Percentiles rank a stretch among this genome's conserved stretches.
These are phyloP conservation scores for Microtus oregoni DNA, from an alignment of 2,113 vertebrate genomes.

Conservation along the genomic window DNA sequence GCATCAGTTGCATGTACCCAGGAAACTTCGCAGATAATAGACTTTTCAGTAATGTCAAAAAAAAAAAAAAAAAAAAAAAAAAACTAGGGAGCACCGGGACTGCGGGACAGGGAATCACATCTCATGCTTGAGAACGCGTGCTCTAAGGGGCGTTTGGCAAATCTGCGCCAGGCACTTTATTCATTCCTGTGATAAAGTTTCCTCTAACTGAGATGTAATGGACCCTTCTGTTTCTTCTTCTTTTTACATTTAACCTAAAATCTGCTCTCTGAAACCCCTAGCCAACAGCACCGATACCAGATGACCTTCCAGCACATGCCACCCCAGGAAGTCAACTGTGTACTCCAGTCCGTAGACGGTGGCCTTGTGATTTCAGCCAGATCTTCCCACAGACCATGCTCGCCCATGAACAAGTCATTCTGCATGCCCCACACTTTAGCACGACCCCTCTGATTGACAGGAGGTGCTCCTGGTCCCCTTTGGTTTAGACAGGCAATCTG, in stretches of 20 bases:
- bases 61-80: slow-evolving; percentile 66
- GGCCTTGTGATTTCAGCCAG: slow-evolving; percentile 40
- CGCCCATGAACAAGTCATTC: slow-evolving; percentile 31
- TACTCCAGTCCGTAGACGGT: background rate
- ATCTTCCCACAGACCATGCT: slow-evolving; percentile 5
- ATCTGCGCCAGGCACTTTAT: background rate
- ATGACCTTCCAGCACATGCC: background rate
- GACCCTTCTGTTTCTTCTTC: background rate
- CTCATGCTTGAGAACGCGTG: background rate
- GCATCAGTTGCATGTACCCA: background rate
- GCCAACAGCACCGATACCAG: background rate
- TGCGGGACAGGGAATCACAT: background rate
- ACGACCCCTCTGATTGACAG: background rate
- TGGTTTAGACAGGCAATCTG: background rate
- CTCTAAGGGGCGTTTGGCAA: background rate
- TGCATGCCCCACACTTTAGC: background rate
- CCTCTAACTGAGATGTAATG: slow-evolving; percentile 2
- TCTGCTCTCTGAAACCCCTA: background rate
- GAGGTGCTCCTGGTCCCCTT: background rate
- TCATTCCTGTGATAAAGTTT: background rate
- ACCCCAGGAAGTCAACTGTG: background rate
- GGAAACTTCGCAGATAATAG: background rate
- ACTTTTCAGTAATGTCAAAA: slow-evolving; percentile 33
- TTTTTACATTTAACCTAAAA: background rate
- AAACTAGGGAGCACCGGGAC: background rate